phyloP scores from a whole-genome alignment of 2,888 invertebrate species.

The Tiliacea citrago region DNA sequence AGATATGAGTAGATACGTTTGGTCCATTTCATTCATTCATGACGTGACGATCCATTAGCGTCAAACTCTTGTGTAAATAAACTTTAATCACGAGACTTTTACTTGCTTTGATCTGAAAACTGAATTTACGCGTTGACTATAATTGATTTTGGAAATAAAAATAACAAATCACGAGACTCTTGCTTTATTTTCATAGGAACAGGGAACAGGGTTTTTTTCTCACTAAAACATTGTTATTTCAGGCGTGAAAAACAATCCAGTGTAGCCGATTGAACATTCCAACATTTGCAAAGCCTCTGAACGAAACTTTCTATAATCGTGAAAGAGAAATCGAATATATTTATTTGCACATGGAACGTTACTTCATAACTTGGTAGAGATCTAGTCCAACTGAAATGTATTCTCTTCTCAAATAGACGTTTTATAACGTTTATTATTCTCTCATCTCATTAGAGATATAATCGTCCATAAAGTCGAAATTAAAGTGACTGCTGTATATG shows the following conservation, averaged over 20 bases:
- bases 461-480: constrained; percentile 76
- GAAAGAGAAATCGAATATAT: neutral
- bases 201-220: neutral
- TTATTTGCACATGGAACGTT: neutral
- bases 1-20: constrained; percentile 26
- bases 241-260: neutral
- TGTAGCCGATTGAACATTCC: neutral
- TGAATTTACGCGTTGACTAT: constrained; percentile 51
- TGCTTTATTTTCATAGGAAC: constrained; percentile 21
- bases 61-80: constrained; percentile 62
- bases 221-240: neutral
- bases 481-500: constrained; percentile 73
- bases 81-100: constrained; percentile 61
- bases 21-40: constrained; percentile 58
- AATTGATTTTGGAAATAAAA: constrained; percentile 53
- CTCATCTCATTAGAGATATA: constrained; percentile 60
- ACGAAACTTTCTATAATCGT: neutral
- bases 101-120: constrained; percentile 64
- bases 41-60: constrained; percentile 6
- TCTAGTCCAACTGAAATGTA: neutral
- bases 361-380: neutral
- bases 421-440: neutral
- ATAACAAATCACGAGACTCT: constrained; percentile 41
- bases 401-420: neutral
- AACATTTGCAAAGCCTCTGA: neutral